phyloP scores from a whole-genome alignment of 2,888 invertebrate species.

The Encarsia formosa region DNA sequence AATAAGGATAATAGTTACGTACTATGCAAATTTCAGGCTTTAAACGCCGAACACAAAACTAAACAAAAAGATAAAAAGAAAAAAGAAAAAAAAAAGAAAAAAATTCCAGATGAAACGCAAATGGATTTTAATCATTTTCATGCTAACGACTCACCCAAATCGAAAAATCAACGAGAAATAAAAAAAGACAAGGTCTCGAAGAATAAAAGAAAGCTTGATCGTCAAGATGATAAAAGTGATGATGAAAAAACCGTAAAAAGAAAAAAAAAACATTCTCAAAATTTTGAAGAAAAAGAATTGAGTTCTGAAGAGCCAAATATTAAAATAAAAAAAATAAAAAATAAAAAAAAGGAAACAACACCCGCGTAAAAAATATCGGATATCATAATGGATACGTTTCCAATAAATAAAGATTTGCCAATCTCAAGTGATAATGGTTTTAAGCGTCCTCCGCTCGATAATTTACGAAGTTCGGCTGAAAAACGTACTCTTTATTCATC shows the following conservation, averaged over 20 bases:
- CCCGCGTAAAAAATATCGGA: slow-evolving; percentile 1
- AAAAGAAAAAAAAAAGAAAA: too few relatives aligned
- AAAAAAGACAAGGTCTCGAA: background rate
- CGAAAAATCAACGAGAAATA: too few relatives aligned
- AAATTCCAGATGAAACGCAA: too few relatives aligned
- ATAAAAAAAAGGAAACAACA: background rate
- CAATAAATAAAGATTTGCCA: background rate
- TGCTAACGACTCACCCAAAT: too few relatives aligned
- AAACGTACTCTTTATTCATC: background rate
- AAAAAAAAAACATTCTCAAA: background rate
- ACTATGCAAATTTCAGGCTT: too few relatives aligned
- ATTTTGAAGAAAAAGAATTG: background rate
- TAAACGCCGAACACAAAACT: too few relatives aligned
- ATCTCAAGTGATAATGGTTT: background rate
- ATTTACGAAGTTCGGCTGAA: background rate
- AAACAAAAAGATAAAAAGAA: too few relatives aligned
- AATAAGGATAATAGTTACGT: too few relatives aligned
- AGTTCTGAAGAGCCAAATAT: background rate
- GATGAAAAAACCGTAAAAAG: background rate
- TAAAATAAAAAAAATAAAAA: background rate
- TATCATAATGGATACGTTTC: slow-evolving; percentile 1
- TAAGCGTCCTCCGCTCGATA: background rate
- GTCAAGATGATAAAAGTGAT: background rate
- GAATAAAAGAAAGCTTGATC: background rate
- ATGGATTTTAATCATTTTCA: too few relatives aligned